phyloP scores from a whole-genome alignment of 2,113 vertebrate genomes.

The Gambusia holbrooki region DNA sequence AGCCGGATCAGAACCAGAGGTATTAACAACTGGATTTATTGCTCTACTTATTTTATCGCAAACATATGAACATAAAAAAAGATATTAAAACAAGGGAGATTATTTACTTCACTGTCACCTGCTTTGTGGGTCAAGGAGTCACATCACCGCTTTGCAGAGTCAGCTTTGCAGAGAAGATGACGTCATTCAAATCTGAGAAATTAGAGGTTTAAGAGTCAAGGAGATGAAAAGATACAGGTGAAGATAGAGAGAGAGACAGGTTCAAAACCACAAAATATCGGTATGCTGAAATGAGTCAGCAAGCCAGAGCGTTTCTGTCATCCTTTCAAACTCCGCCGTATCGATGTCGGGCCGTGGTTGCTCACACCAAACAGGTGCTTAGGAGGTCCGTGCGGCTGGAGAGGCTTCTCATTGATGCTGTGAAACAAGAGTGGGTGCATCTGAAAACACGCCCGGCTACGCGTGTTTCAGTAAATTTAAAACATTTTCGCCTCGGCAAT shows the following conservation, averaged over 20 bases:
- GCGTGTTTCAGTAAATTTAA: slow-evolving; percentile 42
- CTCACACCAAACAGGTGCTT: slow-evolving; percentile 18
- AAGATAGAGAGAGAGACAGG: neutral
- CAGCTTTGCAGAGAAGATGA: neutral
- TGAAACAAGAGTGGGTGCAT: slow-evolving; percentile 53
- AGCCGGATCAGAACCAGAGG: neutral
- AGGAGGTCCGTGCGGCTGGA: neutral
- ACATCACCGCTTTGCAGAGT: neutral
- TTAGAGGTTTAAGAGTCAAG: neutral
- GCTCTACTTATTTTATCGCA: neutral
- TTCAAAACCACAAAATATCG: neutral
- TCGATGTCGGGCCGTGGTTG: slow-evolving; percentile 8
- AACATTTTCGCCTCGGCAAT: slow-evolving; percentile 10
- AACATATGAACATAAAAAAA: too few species aligned
- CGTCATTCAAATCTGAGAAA: neutral
- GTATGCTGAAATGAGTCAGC: neutral
- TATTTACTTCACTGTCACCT: neutral
- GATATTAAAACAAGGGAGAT: neutral
- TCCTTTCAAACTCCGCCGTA: neutral
- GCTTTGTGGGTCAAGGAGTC: neutral
- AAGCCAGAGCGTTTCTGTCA: neutral
- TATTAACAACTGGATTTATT: neutral
- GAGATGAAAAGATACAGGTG: neutral
- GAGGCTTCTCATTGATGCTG: slow-evolving; percentile 39
- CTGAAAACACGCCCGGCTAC: slow-evolving; percentile 43